phyloP scores from a whole-genome alignment of 2,113 vertebrate species.

The Colius striatus region DNA sequence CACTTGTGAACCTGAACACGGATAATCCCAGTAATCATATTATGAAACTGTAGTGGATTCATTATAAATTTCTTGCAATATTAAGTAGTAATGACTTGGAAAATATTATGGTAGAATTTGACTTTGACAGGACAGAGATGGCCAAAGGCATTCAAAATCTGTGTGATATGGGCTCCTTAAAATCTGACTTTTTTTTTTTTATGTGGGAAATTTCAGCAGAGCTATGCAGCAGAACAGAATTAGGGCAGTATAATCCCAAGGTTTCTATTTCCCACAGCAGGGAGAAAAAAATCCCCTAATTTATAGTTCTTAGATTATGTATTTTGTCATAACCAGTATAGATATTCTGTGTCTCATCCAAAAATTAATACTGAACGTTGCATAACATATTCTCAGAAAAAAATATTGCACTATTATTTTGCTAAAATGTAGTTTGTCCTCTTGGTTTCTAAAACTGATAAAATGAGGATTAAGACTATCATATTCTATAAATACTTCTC shows the following conservation, averaged over 20 bases:
- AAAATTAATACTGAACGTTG: neutral
- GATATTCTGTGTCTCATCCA: neutral
- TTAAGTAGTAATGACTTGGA: neutral
- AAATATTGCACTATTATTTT: neutral
- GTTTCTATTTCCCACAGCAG: neutral
- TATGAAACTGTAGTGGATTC: neutral
- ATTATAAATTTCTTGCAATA: neutral
- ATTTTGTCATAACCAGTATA: neutral
- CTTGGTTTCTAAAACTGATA: neutral
- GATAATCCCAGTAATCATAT: neutral
- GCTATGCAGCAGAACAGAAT: neutral
- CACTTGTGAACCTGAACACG: neutral
- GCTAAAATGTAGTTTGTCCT: neutral
- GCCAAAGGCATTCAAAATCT: neutral
- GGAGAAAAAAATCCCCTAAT: neutral
- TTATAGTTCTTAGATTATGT: neutral
- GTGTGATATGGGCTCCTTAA: neutral
- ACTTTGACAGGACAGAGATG: neutral
- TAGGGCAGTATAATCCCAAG: neutral
- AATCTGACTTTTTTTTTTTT: neutral
- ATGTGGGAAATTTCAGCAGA: neutral
- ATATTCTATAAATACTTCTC: neutral
- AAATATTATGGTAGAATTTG: neutral
- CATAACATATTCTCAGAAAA: neutral
- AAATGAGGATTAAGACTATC: neutral